Conservation (phyloP, 2,113 vertebrate species). For the Alaudala cheleensis region DNA sequence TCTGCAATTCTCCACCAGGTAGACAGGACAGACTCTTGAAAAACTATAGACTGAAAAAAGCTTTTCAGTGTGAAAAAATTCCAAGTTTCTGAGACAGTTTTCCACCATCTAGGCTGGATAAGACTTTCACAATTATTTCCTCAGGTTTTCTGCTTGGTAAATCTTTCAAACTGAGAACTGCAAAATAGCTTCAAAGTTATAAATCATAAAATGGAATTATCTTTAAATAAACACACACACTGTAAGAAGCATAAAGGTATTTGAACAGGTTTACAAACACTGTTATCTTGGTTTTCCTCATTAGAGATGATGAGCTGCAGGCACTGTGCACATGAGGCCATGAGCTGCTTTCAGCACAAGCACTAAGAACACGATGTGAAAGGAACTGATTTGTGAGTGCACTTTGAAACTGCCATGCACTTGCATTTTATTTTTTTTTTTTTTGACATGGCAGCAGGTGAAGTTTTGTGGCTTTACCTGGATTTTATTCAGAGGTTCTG, state of each 20-base stretch:
- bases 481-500: not conserved
- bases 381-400: not conserved
- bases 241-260: not conserved
- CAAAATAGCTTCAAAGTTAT: not conserved
- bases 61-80: not conserved
- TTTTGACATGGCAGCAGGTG: not conserved
- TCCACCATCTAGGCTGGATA: not conserved
- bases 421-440: not conserved
- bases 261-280: not conserved
- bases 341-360: not conserved
- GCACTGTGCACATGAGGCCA: not conserved
- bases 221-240: not conserved
- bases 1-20: not conserved
- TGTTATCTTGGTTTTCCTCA: not conserved
- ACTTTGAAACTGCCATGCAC: not conserved
- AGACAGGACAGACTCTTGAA: not conserved
- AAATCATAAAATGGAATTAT: not conserved
- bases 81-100: not conserved
- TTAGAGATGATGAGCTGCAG: not conserved
- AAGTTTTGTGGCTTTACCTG: not conserved
- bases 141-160: not conserved
- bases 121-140: not conserved
- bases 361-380: accelerated
- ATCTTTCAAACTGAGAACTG: not conserved
- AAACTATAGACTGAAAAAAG: not conserved